Conservation (phyloP, 2,888 invertebrate genomes). For the Eumacrocentrus americanus region DNA sequence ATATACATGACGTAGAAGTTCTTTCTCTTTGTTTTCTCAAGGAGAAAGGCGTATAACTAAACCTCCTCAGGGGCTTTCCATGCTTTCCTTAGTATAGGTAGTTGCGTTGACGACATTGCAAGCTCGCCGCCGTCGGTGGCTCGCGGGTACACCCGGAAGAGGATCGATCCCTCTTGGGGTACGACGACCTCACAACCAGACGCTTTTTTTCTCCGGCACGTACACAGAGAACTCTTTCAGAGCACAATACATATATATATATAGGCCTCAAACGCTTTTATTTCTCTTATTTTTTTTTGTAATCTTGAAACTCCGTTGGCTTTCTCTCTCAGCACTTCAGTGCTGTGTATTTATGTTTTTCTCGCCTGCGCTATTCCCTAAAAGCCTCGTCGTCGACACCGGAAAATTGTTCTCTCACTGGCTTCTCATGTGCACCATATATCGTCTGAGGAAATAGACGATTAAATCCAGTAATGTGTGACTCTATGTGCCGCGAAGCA, state of each 20-base stretch:
- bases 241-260: background rate
- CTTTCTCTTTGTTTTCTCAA: constrained; percentile 16
- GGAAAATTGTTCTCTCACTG: constrained; percentile 8
- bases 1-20: too few species aligned
- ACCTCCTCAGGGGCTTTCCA: constrained; percentile 23
- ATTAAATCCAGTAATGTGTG: background rate
- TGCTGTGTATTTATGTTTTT: background rate
- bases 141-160: constrained; percentile 36
- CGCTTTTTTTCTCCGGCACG: constrained; percentile 35
- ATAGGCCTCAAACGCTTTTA: background rate
- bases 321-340: background rate
- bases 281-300: background rate
- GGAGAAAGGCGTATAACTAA: constrained; percentile 16
- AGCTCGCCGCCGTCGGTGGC: constrained; percentile 26
- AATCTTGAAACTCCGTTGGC: background rate
- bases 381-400: background rate
- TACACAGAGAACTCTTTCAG: constrained; percentile 21
- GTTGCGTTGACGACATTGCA: constrained; percentile 16
- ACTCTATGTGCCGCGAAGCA: background rate
- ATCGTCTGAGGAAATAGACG: background rate
- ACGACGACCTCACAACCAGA: constrained; percentile 50
- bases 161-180: constrained; percentile 50
- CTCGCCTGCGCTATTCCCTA: background rate
- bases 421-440: constrained; percentile 1
- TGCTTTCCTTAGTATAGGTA: constrained; percentile 16